Base-by-base conservation (phyloP, 2,113 vertebrate species). In the Cephalopholis sonnerati region DNA sequence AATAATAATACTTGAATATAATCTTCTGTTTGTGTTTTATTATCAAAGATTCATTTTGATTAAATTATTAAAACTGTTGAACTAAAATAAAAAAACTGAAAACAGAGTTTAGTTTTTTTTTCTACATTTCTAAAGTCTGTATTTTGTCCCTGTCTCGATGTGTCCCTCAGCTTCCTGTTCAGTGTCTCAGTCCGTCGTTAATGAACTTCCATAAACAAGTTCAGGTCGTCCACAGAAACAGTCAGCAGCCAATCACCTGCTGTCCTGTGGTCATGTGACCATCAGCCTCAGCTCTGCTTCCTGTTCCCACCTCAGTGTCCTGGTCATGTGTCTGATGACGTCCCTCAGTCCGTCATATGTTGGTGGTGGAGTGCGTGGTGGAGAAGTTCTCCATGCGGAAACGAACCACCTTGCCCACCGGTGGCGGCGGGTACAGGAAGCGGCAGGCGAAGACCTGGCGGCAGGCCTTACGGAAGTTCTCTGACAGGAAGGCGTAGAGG, bases 401-500 rank as follows among this genome's bases (percentile, higher is more conserved):
- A 10, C 94, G 94, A 16, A 94, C 90, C 76, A 88, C 89, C 22
- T 94, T 95, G 39, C 94, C 82, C 0, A 74, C 22, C 0, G 95
- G 76, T 0, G 73, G 74, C 0, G 92, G 89, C 0, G 12, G 75
- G 83, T 89, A 92, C 71, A 91, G 77, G 73, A 93, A 72, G 58
- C 57, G 90, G 79, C 94, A 95, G 57, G 79, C 75, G 85, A 94
- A 96, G 39, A 87, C 95, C 74, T 97, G 96, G 0, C 62, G 90
- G 70, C 96, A 96, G 53, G 96, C 94, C 74, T 93, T 95, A 22
- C 93, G 91, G 89, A 97, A 97, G 88, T 97, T 97, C 89, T 97
- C 96, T 0, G 96, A 97, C 55, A 97, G 92, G 82, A 97, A 97
- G 3, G 96, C 94, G 0, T 97, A 97, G 44, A 97, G 96, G 92